Conservation (phyloP, 2,888 invertebrate genomes). For the Cryptocephalus primarius region DNA sequence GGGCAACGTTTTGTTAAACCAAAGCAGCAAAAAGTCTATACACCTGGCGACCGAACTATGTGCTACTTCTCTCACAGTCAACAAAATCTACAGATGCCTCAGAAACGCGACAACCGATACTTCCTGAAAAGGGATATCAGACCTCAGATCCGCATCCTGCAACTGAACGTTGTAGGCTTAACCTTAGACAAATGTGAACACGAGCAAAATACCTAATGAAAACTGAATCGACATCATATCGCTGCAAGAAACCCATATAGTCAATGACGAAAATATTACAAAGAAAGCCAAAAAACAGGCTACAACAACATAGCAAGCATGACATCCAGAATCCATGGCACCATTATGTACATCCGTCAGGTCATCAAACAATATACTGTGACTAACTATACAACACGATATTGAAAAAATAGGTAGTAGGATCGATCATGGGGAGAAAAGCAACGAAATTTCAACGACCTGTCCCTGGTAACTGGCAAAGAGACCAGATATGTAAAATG, state of each 20-base stretch:
- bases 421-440: no score
- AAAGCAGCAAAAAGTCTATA: background rate
- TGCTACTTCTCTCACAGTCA: background rate
- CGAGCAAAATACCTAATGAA: no score
- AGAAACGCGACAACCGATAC: background rate
- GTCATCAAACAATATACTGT: no score
- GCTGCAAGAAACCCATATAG: background rate
- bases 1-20: background rate
- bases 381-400: background rate
- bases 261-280: background rate
- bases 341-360: background rate
- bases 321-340: background rate
- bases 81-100: background rate
- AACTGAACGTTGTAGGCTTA: background rate
- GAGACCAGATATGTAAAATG: no score
- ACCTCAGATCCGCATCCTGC: background rate
- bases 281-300: no score
- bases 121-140: background rate
- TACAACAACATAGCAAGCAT: background rate
- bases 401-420: no score
- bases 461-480: no score
- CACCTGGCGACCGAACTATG: background rate
- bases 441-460: no score
- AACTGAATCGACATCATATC: no score
- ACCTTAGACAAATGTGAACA: background rate